A percentile compares a stretch with the other conserved stretches of the same genome.
Evolutionary conservation across 2,888 invertebrate species (phyloP).

Genomic region (Phlogophora meticulosa): DNA sequence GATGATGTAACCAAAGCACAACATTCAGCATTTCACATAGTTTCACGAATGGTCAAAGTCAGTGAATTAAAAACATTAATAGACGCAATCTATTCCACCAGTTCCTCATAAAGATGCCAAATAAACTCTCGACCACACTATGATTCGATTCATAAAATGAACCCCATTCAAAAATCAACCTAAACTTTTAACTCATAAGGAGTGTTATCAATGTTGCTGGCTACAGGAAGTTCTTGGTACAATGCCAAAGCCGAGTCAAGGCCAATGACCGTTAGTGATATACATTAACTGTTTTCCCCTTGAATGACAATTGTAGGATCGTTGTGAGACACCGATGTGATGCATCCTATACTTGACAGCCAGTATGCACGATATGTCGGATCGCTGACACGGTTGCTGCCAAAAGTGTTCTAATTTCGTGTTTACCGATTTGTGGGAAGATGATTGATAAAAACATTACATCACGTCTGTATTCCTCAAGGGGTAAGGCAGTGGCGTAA

Average conservation of each 20-base stretch:
- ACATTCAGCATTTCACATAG: conserved; percentile 30
- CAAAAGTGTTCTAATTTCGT: conserved; percentile 55
- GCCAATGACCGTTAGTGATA: conserved; percentile 76
- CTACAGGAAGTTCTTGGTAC: conserved; percentile 66
- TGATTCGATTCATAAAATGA: conserved; percentile 35
- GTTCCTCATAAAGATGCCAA: conserved; percentile 68
- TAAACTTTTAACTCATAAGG: background rate
- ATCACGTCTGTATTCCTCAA: no score
- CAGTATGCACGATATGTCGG: conserved; percentile 34
- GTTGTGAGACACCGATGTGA: conserved; percentile 57
- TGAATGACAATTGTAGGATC: conserved; percentile 67
- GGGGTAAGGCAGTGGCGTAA: no score
- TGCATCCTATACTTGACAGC: conserved; percentile 34
- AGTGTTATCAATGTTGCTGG: conserved; percentile 22
- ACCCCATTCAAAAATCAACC: conserved; percentile 33
- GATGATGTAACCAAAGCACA: conserved; percentile 30
- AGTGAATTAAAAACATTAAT: conserved; percentile 65
- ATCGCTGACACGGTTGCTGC: conserved; percentile 49
- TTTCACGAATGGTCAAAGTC: conserved; percentile 46
- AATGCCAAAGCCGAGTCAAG: conserved; percentile 78
- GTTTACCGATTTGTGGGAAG: conserved; percentile 23
- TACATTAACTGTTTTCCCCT: conserved; percentile 72
- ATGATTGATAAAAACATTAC: no score
- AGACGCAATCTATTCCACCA: conserved; percentile 57
- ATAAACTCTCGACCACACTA: conserved; percentile 52